Evolutionary conservation across 2,797 vertebrate species (phyloP), one percentile per base, ranked within the genome.

Genomic region (Danio tinwini): DNA sequence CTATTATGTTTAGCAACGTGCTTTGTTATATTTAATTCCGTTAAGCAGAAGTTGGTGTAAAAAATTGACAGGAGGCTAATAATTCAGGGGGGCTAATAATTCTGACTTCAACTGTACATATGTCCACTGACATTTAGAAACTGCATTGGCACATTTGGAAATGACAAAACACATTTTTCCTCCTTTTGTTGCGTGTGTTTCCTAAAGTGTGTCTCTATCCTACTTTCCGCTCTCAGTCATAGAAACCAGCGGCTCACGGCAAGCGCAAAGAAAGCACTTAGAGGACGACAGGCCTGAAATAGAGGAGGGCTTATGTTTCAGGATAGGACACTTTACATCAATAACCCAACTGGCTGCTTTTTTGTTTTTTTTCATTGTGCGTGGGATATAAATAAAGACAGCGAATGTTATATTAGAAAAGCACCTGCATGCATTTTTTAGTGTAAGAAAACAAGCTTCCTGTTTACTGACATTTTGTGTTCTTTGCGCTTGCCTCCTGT

Each of bases 301-400:
- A 71, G 77, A 79, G 44, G 17, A 63, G 67, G 58, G 62, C 56
- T 79, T 53, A 63, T 79, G 47, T 79, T 79, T 79, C 77, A 79
- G 67, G 45, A 79, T 37, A 63, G 68, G 67, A 70, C 76, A 78
- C 76, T 71, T 70, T 78, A 78, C 67, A 71, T 78, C 76, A 70
- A 78, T 71, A 78, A 53, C 75, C 19, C 44, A 68, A 77, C 55
- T 42, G 76, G 29, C 65, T 39, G 19, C 52, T 56, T 68, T 29
- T 49, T 75, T 40, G 2, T 52, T 58, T 79, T 74, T 67, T 62
- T 61, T n/a, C 10, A 0, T 29, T 37, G 14, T 5, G 45, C 14
- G 2, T 13, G 37, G 21, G 67, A 63, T 78, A 70, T 78, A 71
- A 78, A 78, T 78, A 78, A 78, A 50, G 56, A 53, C 1, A 17